Evolutionary conservation across 1,140 invertebrate genomes (phyloP).

Genomic region (Caenorhabditis remanei): DNA sequence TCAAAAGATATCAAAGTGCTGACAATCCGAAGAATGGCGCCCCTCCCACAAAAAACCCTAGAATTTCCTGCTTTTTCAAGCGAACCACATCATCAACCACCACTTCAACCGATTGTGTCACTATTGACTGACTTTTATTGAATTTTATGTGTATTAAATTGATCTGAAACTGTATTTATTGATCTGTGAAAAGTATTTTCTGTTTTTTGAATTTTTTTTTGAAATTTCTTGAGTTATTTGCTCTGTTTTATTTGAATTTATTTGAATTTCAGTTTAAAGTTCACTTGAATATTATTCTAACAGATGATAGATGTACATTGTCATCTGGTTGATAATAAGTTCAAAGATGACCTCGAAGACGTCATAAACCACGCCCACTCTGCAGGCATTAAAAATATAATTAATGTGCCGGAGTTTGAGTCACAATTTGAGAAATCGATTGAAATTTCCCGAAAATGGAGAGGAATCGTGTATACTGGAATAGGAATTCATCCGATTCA

Average conservation of each 20-base stretch:
- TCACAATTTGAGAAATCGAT: conserved; percentile 45
- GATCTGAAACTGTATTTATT: neutral
- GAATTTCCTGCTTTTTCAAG: neutral
- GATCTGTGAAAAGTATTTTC: neutral
- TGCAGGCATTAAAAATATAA: conserved; percentile 1
- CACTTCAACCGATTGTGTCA: neutral
- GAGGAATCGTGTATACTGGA: conserved; percentile 3
- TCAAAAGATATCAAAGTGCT: neutral
- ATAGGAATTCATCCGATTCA: conserved; percentile 58
- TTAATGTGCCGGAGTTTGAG: conserved; percentile 36
- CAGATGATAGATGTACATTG: conserved; percentile 58
- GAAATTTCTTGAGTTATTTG: no score
- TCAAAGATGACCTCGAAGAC: conserved; percentile 50
- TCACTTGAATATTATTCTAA: neutral
- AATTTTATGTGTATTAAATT: no score
- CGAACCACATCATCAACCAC: neutral
- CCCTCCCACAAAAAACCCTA: neutral
- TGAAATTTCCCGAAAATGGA: neutral
- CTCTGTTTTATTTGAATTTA: no score
- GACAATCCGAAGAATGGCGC: neutral
- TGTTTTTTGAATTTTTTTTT: no score
- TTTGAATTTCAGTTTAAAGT: no score
- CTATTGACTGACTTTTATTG: neutral
- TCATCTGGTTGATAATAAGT: conserved; percentile 58
- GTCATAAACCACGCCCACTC: conserved; percentile 22